These are phyloP conservation scores for Notarius lentiginosus DNA, from an alignment of 2,113 vertebrate species.

Conservation along the genomic window DNA sequence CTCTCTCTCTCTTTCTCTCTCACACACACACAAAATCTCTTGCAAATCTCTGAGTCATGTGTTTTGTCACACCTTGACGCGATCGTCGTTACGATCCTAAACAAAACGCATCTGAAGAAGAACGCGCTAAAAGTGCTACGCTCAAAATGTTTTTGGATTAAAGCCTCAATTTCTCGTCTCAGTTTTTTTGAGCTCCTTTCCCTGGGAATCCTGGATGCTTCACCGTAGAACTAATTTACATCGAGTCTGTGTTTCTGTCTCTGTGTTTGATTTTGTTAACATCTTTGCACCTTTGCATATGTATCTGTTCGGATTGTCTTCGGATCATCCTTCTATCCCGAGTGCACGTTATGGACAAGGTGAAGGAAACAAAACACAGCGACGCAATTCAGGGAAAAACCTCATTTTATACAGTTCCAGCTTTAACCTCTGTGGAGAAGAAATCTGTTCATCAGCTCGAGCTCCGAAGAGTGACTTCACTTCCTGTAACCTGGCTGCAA, in stretches of 20 bases:
- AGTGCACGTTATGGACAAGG: too few relatives aligned
- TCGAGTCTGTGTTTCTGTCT: neutral
- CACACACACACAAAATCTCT: neutral
- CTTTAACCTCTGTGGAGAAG: too few relatives aligned
- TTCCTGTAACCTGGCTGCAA: neutral
- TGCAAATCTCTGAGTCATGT: neutral
- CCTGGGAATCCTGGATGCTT: neutral
- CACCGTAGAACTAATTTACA: neutral
- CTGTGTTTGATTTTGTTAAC: too few relatives aligned
- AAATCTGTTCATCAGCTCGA: too few relatives aligned
- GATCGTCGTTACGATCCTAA: neutral
- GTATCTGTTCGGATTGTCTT: too few relatives aligned
- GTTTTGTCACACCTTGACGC: neutral
- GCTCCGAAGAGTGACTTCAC: neutral
- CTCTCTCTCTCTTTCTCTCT: neutral
- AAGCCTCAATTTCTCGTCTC: too few relatives aligned
- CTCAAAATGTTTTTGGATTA: neutral
- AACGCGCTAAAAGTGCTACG: neutral
- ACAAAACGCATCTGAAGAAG: neutral
- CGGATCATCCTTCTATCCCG: too few relatives aligned
- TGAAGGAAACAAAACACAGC: too few relatives aligned
- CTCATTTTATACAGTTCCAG: too few relatives aligned
- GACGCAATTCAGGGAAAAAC: too few relatives aligned
- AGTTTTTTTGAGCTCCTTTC: too few relatives aligned
- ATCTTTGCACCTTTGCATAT: too few relatives aligned